Base-by-base conservation (phyloP, 2,797 vertebrate genomes). In the Poeciliopsis gracilis region DNA sequence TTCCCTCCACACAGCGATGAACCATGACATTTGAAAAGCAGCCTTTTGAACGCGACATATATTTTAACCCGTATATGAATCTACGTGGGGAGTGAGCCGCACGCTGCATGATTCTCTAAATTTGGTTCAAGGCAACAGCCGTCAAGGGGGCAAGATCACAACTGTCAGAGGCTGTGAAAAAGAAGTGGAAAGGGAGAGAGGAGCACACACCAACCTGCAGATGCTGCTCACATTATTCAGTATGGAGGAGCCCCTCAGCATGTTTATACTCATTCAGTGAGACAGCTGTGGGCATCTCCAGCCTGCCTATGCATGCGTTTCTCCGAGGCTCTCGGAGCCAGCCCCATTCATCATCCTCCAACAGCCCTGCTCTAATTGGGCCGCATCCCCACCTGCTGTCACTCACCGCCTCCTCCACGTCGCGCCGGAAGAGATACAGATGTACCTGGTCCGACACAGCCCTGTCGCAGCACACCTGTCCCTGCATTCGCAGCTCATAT, bases 331-430 rank as follows among this genome's bases (percentile, higher is more conserved):
- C 92, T 86, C 87, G 85, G 90, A 93, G 92, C 90, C 92, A 81
- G 90, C 87, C 91, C 91, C 88, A 95, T 95, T 95, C 92, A 95
- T 96, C 95, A 95, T 95, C 91, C 92, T 93, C 93, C 94, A 95
- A 92, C 92, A 94, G 92, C 90, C 89, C 85, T 85, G 86, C 88
- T 95, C 91, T 96, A 95, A 96, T 96, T 96, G 95, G 95, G 92
- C 93, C 85, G 90, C 92, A 93, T 95, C 92, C 89, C 92, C 91
- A 94, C 92, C 93, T 94, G 94, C 95, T 96, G 95, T 96, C 96
- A 96, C 92, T 96, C 95, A 95, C 92, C 87, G 82, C 90, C 90
- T 90, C 90, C 89, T 92, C 91, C 89, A 89, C 91, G 84, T 75
- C 82, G 89, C 86, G 91, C 90, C 80, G 67, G 90, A 90, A 87